phyloP scores from a whole-genome alignment of 2,888 invertebrate species.

The Xylota sylvarum region DNA sequence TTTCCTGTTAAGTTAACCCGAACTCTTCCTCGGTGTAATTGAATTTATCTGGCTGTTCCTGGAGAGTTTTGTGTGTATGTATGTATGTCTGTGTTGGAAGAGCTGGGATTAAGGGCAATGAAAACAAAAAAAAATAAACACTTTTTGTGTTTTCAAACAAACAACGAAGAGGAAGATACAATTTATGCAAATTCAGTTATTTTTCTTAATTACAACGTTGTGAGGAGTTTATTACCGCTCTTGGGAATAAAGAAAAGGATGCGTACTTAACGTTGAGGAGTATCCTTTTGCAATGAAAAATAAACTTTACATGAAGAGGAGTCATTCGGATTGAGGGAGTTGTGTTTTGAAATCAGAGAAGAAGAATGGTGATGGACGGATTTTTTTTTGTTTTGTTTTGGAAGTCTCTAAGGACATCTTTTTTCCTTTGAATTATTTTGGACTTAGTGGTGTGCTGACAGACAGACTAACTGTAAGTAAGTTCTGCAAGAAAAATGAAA shows the following conservation, averaged over 20 bases:
- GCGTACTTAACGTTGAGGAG: conserved; percentile 22
- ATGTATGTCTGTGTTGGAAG: neutral
- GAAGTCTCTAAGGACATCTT: too few species aligned
- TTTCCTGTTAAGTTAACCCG: conserved; percentile 50
- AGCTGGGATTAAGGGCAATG: conserved; percentile 15
- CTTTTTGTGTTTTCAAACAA: conserved; percentile 26
- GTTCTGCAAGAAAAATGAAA: too few species aligned
- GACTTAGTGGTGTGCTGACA: too few species aligned
- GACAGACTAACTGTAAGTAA: too few species aligned
- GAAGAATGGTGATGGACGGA: neutral
- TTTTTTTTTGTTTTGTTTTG: too few species aligned
- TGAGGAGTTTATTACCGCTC: conserved; percentile 61
- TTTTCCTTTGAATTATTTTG: too few species aligned
- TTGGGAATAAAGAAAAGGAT: conserved; percentile 39
- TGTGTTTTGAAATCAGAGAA: neutral
- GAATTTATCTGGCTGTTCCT: conserved; percentile 57
- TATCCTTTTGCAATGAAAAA: conserved; percentile 5
- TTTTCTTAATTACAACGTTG: conserved; percentile 66
- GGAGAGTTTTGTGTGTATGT: conserved; percentile 23
- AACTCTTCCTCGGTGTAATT: conserved; percentile 57
- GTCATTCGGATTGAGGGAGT: neutral
- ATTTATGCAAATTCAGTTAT: conserved; percentile 70
- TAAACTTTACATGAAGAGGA: neutral
- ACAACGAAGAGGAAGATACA: conserved; percentile 45
- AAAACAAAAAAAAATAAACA: conserved; percentile 29